A percentile compares a stretch with the other conserved stretches of the same genome.
Conservation (phyloP, 2,888 invertebrate genomes). For the Tetragnatha montana region DNA sequence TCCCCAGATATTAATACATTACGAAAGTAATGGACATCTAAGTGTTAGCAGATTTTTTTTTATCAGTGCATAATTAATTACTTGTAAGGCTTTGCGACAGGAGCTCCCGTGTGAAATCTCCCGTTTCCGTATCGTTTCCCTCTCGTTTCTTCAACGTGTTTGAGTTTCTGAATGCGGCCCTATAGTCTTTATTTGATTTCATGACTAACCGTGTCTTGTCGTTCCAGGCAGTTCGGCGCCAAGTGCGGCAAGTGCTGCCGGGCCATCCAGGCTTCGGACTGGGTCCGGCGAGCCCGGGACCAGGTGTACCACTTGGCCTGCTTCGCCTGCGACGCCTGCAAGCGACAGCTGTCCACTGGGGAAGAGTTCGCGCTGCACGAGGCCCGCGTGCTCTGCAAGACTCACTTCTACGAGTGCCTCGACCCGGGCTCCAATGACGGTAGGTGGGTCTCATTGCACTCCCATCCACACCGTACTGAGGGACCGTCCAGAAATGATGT, state of each 20-base stretch:
- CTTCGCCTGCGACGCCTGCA: conserved; percentile 98
- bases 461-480: too few relatives aligned
- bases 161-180: too few relatives aligned
- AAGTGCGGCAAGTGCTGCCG: conserved; percentile 97
- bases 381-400: conserved; percentile 95
- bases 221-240: conserved; percentile 69
- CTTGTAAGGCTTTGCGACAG: too few relatives aligned
- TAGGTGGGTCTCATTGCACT: conserved; percentile 77
- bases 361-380: conserved; percentile 98
- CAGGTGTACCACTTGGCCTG: conserved; percentile 97
- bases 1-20: too few relatives aligned
- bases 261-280: conserved; percentile 94
- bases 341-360: conserved; percentile 92
- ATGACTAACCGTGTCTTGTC: conserved; percentile 5
- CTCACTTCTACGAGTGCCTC: conserved; percentile 93
- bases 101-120: too few relatives aligned
- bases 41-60: too few relatives aligned
- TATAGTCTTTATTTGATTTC: conserved; percentile 6
- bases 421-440: conserved; percentile 88
- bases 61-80: too few relatives aligned
- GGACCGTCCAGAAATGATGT: too few relatives aligned
- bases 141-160: conserved; percentile 12
- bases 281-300: conserved; percentile 96
- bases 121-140: too few relatives aligned
- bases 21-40: too few relatives aligned